Percentiles rank a stretch among this genome's conserved stretches.
Conservation (phyloP, 2,797 vertebrate genomes). For the Sciurus carolinensis region DNA sequence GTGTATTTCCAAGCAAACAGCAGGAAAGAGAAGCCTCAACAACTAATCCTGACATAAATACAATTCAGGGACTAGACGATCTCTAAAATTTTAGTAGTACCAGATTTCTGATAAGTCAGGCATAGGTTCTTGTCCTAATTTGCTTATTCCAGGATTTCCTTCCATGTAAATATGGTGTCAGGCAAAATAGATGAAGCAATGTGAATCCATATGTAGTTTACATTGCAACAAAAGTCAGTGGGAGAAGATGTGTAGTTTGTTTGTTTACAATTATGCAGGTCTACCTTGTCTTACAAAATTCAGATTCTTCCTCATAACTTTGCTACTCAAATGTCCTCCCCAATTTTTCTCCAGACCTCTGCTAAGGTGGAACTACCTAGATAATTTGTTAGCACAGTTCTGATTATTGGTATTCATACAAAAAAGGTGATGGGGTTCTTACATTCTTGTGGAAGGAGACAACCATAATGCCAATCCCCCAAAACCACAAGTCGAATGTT, state of each 20-base stretch:
- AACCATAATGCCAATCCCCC: background rate
- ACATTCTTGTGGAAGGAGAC: background rate
- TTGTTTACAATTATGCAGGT: background rate
- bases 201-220: background rate
- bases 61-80: background rate
- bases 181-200: background rate
- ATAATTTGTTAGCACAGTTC: background rate
- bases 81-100: background rate
- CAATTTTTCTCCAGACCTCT: background rate
- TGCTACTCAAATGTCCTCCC: background rate
- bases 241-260: background rate
- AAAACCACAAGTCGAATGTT: no score
- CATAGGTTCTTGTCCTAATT: background rate
- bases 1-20: background rate
- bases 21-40: background rate
- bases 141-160: background rate
- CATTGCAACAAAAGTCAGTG: background rate
- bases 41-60: background rate
- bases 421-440: background rate
- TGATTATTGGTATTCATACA: background rate
- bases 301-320: background rate
- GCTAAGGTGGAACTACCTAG: background rate
- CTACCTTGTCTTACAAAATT: background rate
- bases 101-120: background rate
- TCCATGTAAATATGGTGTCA: background rate